phyloP scores from a whole-genome alignment of 2,113 vertebrate species.

The Mystacornis crossleyi region DNA sequence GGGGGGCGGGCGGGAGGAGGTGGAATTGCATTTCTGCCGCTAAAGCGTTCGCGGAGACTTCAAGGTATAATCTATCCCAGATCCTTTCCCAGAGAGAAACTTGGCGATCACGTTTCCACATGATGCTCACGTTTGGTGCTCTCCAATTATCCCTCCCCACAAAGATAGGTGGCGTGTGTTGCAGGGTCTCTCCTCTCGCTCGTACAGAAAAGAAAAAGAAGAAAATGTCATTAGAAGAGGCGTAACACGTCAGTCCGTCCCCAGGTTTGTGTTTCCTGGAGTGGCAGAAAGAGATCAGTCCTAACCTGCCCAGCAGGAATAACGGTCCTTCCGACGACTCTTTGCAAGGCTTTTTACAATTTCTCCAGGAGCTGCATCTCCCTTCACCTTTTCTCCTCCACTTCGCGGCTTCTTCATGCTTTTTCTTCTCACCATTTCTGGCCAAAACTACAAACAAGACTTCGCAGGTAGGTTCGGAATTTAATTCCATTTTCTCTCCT shows the following conservation, averaged over 20 bases:
- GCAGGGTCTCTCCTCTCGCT: constrained; percentile 93
- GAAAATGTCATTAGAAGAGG: constrained; percentile 99
- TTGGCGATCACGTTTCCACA: constrained; percentile 93
- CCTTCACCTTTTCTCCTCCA: constrained; percentile 83
- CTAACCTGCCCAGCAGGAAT: constrained; percentile 99
- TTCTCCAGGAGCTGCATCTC: constrained; percentile 89
- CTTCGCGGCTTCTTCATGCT: constrained; percentile 87
- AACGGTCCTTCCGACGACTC: constrained; percentile 95
- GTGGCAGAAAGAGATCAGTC: constrained; percentile 99
- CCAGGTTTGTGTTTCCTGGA: constrained; percentile 99
- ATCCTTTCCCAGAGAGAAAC: constrained; percentile 90
- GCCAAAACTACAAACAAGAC: constrained; percentile 85
- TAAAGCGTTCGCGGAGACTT: constrained; percentile 86
- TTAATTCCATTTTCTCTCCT: constrained; percentile 55
- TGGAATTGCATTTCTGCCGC: constrained; percentile 86
- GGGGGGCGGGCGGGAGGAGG: constrained; percentile 41
- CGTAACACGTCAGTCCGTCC: constrained; percentile 99
- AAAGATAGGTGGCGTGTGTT: constrained; percentile 99
- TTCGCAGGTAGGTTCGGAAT: constrained; percentile 87
- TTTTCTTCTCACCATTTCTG: constrained; percentile 84
- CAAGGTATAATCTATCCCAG: constrained; percentile 93
- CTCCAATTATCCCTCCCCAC: constrained; percentile 99
- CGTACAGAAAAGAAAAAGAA: constrained; percentile 94
- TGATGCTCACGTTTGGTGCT: constrained; percentile 99
- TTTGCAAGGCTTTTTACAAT: constrained; percentile 91